Percentiles rank a stretch among this genome's conserved stretches.
Conservation (phyloP, 2,888 invertebrate genomes). For the Pemphredon lugubris region DNA sequence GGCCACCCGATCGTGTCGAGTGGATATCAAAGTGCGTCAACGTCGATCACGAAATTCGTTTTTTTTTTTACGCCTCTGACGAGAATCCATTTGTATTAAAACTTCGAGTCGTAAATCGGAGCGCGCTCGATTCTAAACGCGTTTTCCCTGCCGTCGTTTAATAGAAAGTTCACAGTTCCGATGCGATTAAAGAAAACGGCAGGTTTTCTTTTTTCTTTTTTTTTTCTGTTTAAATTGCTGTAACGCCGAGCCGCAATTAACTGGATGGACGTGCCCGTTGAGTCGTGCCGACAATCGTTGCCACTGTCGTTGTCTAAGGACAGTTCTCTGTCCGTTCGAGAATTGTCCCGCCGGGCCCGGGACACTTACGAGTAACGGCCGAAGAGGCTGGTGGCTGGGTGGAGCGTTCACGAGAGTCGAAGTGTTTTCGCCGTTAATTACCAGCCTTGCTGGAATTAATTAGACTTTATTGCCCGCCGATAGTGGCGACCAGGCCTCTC, state of each 20-base stretch:
- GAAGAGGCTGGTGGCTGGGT: not conserved
- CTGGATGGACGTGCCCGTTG: conserved; percentile 12
- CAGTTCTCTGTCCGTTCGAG: conserved; percentile 23
- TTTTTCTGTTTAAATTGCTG: conserved; percentile 1
- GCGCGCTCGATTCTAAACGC: too few species aligned
- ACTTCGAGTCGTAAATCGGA: too few species aligned
- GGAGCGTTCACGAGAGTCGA: conserved; percentile 17
- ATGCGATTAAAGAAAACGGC: not conserved
- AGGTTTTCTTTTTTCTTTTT: not conserved
- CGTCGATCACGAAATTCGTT: too few species aligned
- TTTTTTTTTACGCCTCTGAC: too few species aligned
- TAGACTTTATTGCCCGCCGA: conserved; percentile 24
- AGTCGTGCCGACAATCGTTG: conserved; percentile 12
- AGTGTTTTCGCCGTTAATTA: conserved; percentile 58
- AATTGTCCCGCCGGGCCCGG: not conserved
- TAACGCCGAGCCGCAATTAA: conserved; percentile 10
- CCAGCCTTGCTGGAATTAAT: conserved; percentile 44
- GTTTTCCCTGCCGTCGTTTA: not conserved
- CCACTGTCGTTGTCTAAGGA: not conserved
- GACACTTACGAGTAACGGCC: not conserved
- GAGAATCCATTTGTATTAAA: too few species aligned
- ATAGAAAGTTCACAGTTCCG: not conserved
- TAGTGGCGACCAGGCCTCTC: not conserved
- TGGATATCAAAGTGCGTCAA: too few species aligned
- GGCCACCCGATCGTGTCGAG: too few species aligned